Base-by-base conservation (phyloP, 1,140 invertebrate species). In the Laodelphax striatellus region DNA sequence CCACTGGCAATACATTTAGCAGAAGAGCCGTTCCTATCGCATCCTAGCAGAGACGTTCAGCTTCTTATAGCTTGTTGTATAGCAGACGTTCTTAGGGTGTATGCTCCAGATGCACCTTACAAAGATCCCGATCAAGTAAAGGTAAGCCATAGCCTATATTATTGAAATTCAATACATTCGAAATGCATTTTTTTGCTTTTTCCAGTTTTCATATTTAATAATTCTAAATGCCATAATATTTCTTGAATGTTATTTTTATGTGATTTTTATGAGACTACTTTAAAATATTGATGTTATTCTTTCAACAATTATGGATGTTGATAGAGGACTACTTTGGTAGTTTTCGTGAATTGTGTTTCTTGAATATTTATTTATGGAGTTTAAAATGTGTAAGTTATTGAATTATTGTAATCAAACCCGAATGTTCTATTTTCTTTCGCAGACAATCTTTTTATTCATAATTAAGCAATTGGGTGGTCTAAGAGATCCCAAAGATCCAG, bases 81-180 rank as follows among this genome's bases (percentile, higher is more conserved):
- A 67, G 95, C 95, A 24, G 95, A 98, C 76, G 92, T 98, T 21
- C 81, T 98, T 42, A 76, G 95, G 62, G 92, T 98, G n/a, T 98
- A 96, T 77, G 94, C 94, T 9, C 94, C 95, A n/a, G 94, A 97
- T 72, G 94, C 94, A 60, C 95, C 95, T 0, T 98, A 97, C 71
- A 96, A 94, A 75, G 93, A 97, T 73, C 84, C 89, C 38, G 88
- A 93, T 58, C 91, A 95, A 76, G 86, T 97, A 53, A 91, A 89
- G 74, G 80, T 82, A 69, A 61, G 64, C 59, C 14, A 28, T 6
- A 28, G n/a, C 24, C n/a, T 52, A 13, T n/a, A 28, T 19, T 28
- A 28, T 28, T 28, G 24, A 28, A 28, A n/a, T n/a, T n/a, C n/a
- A n/a, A n/a, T n/a, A n/a, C n/a, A n/a, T n/a, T n/a, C n/a, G n/a